Conservation (phyloP, 2,797 vertebrate genomes). For the Cryptoblepharus egeriae region DNA sequence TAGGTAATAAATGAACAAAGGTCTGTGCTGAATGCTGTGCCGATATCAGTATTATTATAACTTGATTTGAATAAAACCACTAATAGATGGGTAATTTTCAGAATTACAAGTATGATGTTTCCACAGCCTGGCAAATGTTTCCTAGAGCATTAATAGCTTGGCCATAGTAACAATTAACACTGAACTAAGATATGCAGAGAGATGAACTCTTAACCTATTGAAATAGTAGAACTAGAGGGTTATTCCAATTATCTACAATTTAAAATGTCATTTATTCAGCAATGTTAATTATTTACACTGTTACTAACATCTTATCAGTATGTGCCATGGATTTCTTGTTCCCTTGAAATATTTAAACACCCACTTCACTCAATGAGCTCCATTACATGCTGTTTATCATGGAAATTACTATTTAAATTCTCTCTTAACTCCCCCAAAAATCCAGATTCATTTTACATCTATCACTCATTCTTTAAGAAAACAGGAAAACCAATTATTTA, state of each 20-base stretch:
- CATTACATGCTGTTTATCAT: conserved; percentile 20
- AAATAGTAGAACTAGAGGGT: not conserved
- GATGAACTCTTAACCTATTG: conserved; percentile 5
- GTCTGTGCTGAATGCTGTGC: not conserved
- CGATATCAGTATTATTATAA: not conserved
- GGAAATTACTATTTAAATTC: conserved; percentile 1
- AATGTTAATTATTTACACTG: conserved; percentile 19
- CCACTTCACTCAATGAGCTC: not conserved
- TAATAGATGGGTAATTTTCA: not conserved
- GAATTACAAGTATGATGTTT: conserved; percentile 36
- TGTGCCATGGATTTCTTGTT: conserved; percentile 28
- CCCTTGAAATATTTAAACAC: conserved; percentile 21
- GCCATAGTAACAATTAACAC: not conserved
- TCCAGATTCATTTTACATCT: not conserved
- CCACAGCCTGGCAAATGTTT: not conserved
- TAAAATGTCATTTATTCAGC: conserved; percentile 30
- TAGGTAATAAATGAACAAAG: not conserved
- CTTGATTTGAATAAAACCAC: not conserved
- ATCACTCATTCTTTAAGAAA: not conserved
- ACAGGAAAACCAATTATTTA: not conserved
- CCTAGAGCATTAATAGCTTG: not conserved
- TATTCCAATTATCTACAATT: not conserved
- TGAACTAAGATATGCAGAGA: not conserved
- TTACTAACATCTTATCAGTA: not conserved
- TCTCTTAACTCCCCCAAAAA: not conserved